Evolutionary conservation across 1,140 invertebrate genomes (phyloP).

Genomic region (Cataglyphis hispanica): DNA sequence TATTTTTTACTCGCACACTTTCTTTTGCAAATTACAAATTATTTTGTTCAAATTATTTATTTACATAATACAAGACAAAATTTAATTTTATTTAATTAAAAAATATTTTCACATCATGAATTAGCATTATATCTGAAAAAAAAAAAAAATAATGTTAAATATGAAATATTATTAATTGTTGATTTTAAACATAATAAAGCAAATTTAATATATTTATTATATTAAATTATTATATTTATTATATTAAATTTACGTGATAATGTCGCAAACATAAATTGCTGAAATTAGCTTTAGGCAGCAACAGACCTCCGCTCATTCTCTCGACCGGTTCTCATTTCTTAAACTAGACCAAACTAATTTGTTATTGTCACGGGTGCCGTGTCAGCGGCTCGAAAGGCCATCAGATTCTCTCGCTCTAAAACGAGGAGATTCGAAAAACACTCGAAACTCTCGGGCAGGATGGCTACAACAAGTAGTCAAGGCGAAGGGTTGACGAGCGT

Average conservation of each 20-base stretch:
- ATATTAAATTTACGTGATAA: too few species aligned
- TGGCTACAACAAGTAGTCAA: slow-evolving; percentile 49
- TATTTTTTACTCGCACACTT: neutral
- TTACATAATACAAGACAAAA: neutral
- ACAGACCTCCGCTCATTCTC: neutral
- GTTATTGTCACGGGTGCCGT: slow-evolving; percentile 64
- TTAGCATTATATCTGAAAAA: neutral
- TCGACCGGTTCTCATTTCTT: slow-evolving; percentile 19
- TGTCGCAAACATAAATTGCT: too few species aligned
- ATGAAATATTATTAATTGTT: neutral
- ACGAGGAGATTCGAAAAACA: slow-evolving; percentile 70
- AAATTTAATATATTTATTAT: too few species aligned
- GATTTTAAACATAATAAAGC: neutral
- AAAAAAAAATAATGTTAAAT: neutral
- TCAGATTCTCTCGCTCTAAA: slow-evolving; percentile 37
- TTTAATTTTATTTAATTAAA: neutral
- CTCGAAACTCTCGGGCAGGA: slow-evolving; percentile 51
- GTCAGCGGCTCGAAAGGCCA: slow-evolving; percentile 31
- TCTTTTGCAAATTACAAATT: too few species aligned
- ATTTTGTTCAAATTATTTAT: neutral
- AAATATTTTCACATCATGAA: neutral
- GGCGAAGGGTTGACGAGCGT: slow-evolving; percentile 40
- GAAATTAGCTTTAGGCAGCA: neutral
- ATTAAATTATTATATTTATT: too few species aligned
- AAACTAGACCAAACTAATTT: slow-evolving; percentile 66